These are phyloP conservation scores for Procambarus virginalis DNA, from an alignment of 1,140 invertebrate species.

Conservation along the genomic window DNA sequence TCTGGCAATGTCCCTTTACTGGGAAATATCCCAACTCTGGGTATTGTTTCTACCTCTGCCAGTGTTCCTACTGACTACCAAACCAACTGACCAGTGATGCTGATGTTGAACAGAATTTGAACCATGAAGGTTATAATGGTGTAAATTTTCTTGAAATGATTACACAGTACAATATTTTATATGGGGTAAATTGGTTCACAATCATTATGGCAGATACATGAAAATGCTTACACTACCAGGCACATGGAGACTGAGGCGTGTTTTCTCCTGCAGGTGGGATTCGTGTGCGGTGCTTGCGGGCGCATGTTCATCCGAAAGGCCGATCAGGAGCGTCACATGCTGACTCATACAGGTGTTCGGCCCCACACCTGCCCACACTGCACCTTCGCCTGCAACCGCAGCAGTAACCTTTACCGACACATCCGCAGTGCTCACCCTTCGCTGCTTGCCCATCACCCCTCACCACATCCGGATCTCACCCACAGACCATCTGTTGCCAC, in stretches of 20 bases:
- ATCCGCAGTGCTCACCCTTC: conserved; percentile 64
- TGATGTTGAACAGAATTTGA: not conserved
- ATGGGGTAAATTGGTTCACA: not conserved
- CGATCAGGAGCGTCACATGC: conserved; percentile 62
- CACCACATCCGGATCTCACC: conserved; percentile 19
- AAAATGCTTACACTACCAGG: conserved; percentile 5
- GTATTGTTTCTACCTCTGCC: not conserved
- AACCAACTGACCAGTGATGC: conserved; percentile 4
- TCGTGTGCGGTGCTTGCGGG: conserved; percentile 61
- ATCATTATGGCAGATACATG: not conserved
- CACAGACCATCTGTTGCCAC: conserved; percentile 32
- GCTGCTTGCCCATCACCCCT: conserved; percentile 23
- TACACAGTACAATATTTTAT: not conserved
- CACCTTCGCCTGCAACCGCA: conserved; percentile 65
- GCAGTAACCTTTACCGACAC: conserved; percentile 68
- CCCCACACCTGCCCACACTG: conserved; percentile 63
- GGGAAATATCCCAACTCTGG: not conserved
- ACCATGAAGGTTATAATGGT: not conserved
- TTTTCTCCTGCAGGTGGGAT: conserved; percentile 60
- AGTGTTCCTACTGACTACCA: conserved; percentile 1
- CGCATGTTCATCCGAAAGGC: conserved; percentile 60
- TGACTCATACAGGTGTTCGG: conserved; percentile 63
- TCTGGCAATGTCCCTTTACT: not conserved
- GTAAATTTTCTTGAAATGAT: not conserved
- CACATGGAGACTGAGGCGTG: conserved; percentile 53